Evolutionary conservation across 2,888 invertebrate genomes (phyloP).

Genomic region (Rhagophthalmus giganteus): DNA sequence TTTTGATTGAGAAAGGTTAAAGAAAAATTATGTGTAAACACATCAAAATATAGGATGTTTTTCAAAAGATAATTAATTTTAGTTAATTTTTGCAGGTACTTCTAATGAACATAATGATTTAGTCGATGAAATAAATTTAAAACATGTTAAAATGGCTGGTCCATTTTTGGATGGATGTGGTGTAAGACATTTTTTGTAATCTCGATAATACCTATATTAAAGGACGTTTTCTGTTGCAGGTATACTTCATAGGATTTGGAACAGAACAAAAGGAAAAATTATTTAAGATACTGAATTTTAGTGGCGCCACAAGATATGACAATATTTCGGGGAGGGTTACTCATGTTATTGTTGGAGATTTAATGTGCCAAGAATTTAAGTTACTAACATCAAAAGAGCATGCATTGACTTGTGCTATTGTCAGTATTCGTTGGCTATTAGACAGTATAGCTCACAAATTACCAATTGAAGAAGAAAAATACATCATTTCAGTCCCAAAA

Average conservation of each 20-base stretch:
- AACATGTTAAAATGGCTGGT: conserved; percentile 71
- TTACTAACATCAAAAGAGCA: conserved; percentile 39
- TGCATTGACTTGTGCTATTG: conserved; percentile 54
- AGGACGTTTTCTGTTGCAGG: conserved; percentile 51
- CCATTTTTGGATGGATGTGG: conserved; percentile 88
- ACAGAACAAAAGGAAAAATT: conserved; percentile 67
- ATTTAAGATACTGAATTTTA: conserved; percentile 69
- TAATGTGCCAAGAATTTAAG: conserved; percentile 57
- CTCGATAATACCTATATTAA: no score
- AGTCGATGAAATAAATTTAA: conserved; percentile 61
- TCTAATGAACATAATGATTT: conserved; percentile 37
- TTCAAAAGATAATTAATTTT: no score
- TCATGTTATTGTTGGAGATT: conserved; percentile 76
- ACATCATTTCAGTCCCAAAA: no score
- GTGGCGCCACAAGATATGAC: conserved; percentile 83
- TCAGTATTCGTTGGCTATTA: conserved; percentile 75
- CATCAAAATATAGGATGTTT: no score
- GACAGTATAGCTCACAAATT: conserved; percentile 68
- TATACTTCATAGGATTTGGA: conserved; percentile 72
- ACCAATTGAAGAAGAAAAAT: conserved; percentile 61
- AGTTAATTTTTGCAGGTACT: conserved; percentile 15
- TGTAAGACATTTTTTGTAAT: conserved; percentile 59
- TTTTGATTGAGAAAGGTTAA: no score
- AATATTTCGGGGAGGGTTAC: conserved; percentile 75
- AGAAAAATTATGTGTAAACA: no score